phyloP scores from a whole-genome alignment of 2,797 vertebrate species.

The Hyperoplus lanceolatus region DNA sequence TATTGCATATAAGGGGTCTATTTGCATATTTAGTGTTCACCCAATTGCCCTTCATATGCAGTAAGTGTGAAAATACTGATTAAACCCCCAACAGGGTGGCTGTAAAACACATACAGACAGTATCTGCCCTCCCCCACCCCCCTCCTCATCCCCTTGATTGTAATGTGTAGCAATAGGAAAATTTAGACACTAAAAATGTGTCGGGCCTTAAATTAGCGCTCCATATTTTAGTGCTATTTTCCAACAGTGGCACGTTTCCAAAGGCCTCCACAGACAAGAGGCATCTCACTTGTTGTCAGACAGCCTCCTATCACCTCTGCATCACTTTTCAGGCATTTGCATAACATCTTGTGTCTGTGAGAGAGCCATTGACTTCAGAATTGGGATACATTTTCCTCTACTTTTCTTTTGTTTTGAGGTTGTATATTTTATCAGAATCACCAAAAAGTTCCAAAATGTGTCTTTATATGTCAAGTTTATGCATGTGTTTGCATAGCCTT shows the following conservation, averaged over 20 bases:
- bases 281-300: constrained; percentile 82
- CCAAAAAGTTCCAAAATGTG: neutral
- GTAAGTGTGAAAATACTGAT: constrained; percentile 82
- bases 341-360: constrained; percentile 44
- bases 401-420: constrained; percentile 34
- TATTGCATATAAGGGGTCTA: neutral
- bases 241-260: constrained; percentile 69
- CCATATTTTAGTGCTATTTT: constrained; percentile 86
- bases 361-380: constrained; percentile 26
- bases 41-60: constrained; percentile 68
- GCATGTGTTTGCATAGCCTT: constrained; percentile 7
- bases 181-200: constrained; percentile 78
- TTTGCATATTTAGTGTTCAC: constrained; percentile 70
- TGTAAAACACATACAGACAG: constrained; percentile 68
- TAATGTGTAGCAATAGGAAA: constrained; percentile 77
- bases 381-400: neutral
- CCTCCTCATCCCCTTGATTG: constrained; percentile 82
- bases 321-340: constrained; percentile 67
- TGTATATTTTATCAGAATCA: neutral
- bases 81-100: constrained; percentile 76
- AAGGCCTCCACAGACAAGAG: constrained; percentile 71
- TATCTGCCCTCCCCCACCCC: no score
- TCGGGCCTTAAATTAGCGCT: constrained; percentile 85
- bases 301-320: constrained; percentile 70
- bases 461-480: neutral